These are phyloP conservation scores for Periophthalmodon schlosseri DNA, from an alignment of 2,113 vertebrate species.

Conservation along the genomic window DNA sequence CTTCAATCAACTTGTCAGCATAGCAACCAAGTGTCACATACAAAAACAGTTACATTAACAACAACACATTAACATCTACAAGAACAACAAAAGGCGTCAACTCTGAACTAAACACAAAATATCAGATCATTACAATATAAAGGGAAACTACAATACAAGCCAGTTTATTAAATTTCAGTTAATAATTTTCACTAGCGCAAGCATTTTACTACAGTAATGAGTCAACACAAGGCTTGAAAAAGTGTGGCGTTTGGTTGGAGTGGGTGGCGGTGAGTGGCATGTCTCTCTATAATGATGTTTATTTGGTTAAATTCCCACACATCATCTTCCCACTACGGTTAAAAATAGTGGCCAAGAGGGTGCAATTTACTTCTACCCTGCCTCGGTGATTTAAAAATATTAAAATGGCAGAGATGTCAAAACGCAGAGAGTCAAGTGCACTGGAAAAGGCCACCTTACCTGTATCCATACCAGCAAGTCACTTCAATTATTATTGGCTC, in stretches of 20 bases:
- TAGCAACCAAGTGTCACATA: no score
- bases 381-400: background rate
- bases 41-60: no score
- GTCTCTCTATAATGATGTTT: conserved; percentile 8
- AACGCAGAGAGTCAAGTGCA: background rate
- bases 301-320: conserved; percentile 4
- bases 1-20: no score
- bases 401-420: conserved; percentile 7
- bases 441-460: background rate
- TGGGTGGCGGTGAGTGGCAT: conserved; percentile 10
- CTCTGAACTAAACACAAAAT: no score
- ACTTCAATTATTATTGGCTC: background rate
- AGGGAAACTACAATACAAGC: background rate
- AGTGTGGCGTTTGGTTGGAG: background rate
- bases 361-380: conserved; percentile 4
- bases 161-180: background rate
- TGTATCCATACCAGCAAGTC: background rate
- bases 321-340: background rate
- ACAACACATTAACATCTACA: no score
- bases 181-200: background rate
- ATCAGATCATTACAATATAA: background rate
- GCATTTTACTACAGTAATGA: background rate
- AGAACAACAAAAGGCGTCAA: no score
- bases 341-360: conserved; percentile 9
- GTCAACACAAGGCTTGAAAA: background rate